phyloP scores from a whole-genome alignment of 2,888 invertebrate genomes.

The Himalopsyche japonica region DNA sequence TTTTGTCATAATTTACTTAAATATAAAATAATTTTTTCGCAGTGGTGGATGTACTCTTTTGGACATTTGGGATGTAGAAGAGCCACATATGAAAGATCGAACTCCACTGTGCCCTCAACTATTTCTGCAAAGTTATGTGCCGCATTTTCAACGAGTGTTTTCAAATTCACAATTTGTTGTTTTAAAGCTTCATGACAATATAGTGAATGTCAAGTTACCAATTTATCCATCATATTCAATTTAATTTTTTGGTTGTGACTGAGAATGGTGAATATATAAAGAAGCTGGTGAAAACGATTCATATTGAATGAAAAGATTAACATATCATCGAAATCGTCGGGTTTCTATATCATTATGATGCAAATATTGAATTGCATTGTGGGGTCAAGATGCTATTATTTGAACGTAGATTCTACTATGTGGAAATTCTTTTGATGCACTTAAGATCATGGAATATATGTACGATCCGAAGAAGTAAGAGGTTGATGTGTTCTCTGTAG shows the following conservation, averaged over 20 bases:
- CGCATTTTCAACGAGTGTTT: conserved; percentile 51
- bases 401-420: neutral
- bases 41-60: conserved; percentile 51
- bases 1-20: conserved; percentile 4
- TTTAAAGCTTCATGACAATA: conserved; percentile 51
- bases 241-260: neutral
- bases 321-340: neutral
- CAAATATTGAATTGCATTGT: neutral
- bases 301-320: neutral
- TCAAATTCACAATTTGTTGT: conserved; percentile 49
- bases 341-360: neutral
- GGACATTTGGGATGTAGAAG: conserved; percentile 51
- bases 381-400: neutral
- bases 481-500: neutral
- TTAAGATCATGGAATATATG: too few relatives aligned
- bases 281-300: neutral
- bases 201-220: conserved; percentile 36
- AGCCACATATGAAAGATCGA: conserved; percentile 39
- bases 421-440: neutral
- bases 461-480: neutral
- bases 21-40: neutral
- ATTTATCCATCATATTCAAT: conserved; percentile 17
- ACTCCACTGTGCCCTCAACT: conserved; percentile 48
- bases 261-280: neutral
- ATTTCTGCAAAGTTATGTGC: conserved; percentile 44